Evolutionary conservation across 2,113 vertebrate genomes (phyloP).

Genomic region (Microtus richardsoni): DNA sequence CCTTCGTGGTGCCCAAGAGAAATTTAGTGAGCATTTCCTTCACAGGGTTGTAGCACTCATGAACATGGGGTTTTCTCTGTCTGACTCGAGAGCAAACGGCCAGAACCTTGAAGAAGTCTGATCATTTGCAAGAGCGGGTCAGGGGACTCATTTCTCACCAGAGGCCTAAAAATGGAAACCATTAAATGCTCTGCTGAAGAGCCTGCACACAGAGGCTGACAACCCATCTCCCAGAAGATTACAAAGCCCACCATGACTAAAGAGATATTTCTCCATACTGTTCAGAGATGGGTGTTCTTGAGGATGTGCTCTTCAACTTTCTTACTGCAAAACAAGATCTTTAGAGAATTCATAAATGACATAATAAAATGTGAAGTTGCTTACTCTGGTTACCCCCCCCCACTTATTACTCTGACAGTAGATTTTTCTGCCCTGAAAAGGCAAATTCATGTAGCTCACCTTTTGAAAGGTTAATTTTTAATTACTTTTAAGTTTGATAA

Average conservation of each 20-base stretch:
- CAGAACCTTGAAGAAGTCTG: background rate
- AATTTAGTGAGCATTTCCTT: background rate
- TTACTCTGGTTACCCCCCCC: background rate
- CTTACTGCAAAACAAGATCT: background rate
- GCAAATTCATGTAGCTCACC: background rate
- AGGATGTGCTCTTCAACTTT: background rate
- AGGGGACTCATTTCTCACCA: slow-evolving; percentile 13
- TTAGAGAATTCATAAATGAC: background rate
- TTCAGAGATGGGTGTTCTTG: background rate
- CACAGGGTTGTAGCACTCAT: background rate
- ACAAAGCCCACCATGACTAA: background rate
- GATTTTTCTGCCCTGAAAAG: slow-evolving; percentile 47
- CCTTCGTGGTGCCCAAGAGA: background rate
- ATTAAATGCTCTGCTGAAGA: slow-evolving; percentile 49
- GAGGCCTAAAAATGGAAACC: background rate
- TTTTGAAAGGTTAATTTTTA: slow-evolving; percentile 36
- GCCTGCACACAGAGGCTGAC: background rate
- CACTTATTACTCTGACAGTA: background rate
- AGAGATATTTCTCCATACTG: background rate
- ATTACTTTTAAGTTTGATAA: slow-evolving; percentile 16
- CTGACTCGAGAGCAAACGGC: background rate
- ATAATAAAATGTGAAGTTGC: background rate
- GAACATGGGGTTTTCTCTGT: background rate
- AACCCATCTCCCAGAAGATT: background rate
- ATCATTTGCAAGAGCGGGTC: background rate